phyloP scores from a whole-genome alignment of 2,113 vertebrate genomes.

The Myotis brandtii region DNA sequence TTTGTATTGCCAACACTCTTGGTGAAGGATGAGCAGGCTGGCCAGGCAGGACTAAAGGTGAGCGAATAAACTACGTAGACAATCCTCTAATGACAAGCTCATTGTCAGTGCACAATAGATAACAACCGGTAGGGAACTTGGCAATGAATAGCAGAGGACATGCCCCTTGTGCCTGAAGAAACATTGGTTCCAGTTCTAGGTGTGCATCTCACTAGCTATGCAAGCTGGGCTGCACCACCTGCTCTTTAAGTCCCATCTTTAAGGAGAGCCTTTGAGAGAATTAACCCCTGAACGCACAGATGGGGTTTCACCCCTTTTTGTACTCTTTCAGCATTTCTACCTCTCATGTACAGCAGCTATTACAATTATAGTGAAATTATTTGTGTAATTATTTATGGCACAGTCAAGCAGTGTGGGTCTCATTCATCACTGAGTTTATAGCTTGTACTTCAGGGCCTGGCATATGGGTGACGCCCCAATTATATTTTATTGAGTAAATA shows the following conservation, averaged over 20 bases:
- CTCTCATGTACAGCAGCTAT: not conserved
- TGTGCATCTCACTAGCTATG: not conserved
- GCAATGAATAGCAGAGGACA: not conserved
- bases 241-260: not conserved
- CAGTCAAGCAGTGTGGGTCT: not conserved
- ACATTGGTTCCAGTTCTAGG: not conserved
- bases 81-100: not conserved
- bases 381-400: slow-evolving; percentile 14
- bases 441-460: not conserved
- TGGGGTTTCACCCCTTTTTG: not conserved
- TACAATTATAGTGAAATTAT: slow-evolving; percentile 4
- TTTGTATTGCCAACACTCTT: too few species aligned
- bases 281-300: not conserved
- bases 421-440: not conserved
- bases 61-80: not conserved
- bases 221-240: not conserved
- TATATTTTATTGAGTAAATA: slow-evolving; percentile 2
- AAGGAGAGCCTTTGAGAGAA: not conserved
- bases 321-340: not conserved
- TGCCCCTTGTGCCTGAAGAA: not conserved
- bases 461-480: not conserved
- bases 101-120: not conserved
- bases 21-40: not conserved
- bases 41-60: not conserved
- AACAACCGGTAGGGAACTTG: not conserved